Base-by-base conservation (phyloP, 2,888 invertebrate species). In the Coremacera marginata region DNA sequence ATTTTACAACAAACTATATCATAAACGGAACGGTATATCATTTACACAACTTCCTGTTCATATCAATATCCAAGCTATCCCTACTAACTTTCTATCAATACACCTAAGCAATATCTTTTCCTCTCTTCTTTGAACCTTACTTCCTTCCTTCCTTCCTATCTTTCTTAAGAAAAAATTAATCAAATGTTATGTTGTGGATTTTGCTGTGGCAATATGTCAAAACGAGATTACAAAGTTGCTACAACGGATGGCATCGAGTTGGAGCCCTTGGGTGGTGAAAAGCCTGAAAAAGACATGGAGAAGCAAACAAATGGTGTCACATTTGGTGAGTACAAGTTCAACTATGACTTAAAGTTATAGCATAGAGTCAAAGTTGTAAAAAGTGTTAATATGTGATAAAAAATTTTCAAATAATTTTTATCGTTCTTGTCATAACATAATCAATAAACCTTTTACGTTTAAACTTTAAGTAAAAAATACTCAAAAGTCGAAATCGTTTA, bases 151-250 rank as follows among this genome's bases (percentile, higher is more conserved):
- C 49, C 70, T 52, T 37, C 22, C 57, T 55, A 51, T n/a, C 55
- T 60, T 19, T 52, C 27, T 16, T 49, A 49, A 3, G 27, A 22
- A 34, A 31, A 85, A 83, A 84, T 86, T 84, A 84, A 84, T 81
- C 87, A 86, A 86, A 89, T 89, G 89, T 88, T 88, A 87, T 89
- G 89, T 86, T 89, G 89, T 84, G 88, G 89, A 80, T 86, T 86
- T 82, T 84, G 88, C 80, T 89, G 89, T 85, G 87, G 88, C 85
- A 89, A 88, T 81, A 89, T 89, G 89, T 87, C 89, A 81, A 89
- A 89, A 82, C 85, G 89, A 75, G 89, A 89, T 83, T 89, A 89
- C 85, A 89, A 89, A 84, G 89, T 89, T 80, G 87, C 89, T 82
- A 88, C 89, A 80, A 87, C 84, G 79, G 89, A 89, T 84, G 88